Evolutionary conservation across 2,888 invertebrate species (phyloP), one percentile per base, ranked within the genome.

Genomic region (Spodoptera picta): DNA sequence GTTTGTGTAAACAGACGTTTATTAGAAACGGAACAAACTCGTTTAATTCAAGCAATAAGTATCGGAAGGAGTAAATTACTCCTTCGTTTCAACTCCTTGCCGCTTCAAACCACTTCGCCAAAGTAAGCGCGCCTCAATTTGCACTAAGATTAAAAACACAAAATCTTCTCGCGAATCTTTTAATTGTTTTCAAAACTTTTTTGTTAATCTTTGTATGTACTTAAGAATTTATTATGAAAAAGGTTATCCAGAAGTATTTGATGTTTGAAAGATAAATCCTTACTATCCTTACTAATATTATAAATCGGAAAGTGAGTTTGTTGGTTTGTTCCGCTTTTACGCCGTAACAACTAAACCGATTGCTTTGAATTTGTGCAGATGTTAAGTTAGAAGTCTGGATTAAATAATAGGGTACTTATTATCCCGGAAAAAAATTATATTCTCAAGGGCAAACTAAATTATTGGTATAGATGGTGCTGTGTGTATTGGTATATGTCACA

Each of bases 31-130:
- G 58, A 60, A 66, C 48, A 31, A 72, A 50, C 53, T 57, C 7
- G 31, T 60, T 66, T 49, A 52, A 51, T 42, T 57, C 12, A 54
- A 57, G 54, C 46, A 70, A 24, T 53, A 48, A 63, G 56, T 47
- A 54, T 54, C 27, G 43, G 23, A 46, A 31, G 31, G n/a, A 43
- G 19, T 23, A 42, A 36, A 58, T 48, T 55, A 58, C 23, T 58
- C 55, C 36, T 42, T 66, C 49, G 48, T 61, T 24, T 73, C 58
- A 19, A 36, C 58, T 73, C 45, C 27, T 46, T 45, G 45, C 10
- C 41, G n/a, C 27, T 45, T 31, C 41, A 27, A 7, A 43, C 44
- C 14, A 45, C n/a, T 51, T 9, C 23, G 23, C 56, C 31, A 42
- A 12, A 47, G 36, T 47, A 51, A 1, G n/a, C 14, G 43, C 45